Evolutionary conservation across 2,888 invertebrate species (phyloP).

Genomic region (Ormyrus thymus): DNA sequence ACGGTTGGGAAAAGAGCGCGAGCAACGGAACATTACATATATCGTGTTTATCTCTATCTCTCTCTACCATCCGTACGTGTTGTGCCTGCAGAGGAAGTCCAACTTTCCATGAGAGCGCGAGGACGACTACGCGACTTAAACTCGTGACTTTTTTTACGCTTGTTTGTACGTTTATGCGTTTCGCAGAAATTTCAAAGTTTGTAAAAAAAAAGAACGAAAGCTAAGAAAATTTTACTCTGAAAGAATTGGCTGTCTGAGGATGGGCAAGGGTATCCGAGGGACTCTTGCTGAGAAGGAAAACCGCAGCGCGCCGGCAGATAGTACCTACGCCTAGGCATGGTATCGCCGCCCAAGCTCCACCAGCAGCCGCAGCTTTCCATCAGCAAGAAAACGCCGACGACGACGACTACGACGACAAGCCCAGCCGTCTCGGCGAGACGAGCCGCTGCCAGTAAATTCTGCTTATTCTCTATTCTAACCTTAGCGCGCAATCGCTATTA

Average conservation of each 20-base stretch:
- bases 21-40: background rate
- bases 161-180: no score
- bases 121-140: no score
- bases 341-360: slow-evolving; percentile 74
- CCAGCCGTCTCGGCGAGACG: slow-evolving; percentile 1
- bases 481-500: slow-evolving; percentile 43
- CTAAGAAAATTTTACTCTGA: no score
- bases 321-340: slow-evolving; percentile 72
- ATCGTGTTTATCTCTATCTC: background rate
- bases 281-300: slow-evolving; percentile 54
- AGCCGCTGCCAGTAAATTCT: slow-evolving; percentile 30
- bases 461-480: slow-evolving; percentile 14
- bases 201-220: no score
- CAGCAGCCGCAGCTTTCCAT: slow-evolving; percentile 67
- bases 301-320: slow-evolving; percentile 61
- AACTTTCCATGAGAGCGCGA: no score
- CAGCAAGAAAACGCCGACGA: slow-evolving; percentile 4
- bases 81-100: no score
- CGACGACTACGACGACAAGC: background rate
- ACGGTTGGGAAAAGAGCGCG: background rate
- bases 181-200: no score
- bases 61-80: no score
- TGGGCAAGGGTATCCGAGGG: slow-evolving; percentile 32
- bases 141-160: no score
- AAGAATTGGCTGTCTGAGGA: slow-evolving; percentile 14